Percentiles rank a stretch among this genome's conserved stretches.
These are phyloP conservation scores for Trissolcus basalis DNA, from an alignment of 1,140 invertebrate genomes.

Conservation along the genomic window DNA sequence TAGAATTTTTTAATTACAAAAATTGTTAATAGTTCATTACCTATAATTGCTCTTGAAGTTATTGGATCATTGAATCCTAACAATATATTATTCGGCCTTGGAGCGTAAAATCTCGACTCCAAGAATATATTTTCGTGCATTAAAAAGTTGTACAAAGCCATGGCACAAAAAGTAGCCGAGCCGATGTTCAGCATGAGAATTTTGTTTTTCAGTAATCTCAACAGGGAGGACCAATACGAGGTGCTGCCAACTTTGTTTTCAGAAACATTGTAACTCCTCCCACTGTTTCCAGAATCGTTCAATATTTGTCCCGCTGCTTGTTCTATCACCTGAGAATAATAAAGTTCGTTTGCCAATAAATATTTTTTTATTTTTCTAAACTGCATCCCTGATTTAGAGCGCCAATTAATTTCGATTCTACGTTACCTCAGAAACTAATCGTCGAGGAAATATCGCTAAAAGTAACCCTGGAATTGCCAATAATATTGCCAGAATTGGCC, in stretches of 20 bases:
- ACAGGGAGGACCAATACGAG: constrained; percentile 77
- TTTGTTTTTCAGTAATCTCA: constrained; percentile 78
- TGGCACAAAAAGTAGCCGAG: constrained; percentile 77
- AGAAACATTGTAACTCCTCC: constrained; percentile 32
- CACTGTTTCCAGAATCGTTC: constrained; percentile 44
- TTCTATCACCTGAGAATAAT: constrained; percentile 72
- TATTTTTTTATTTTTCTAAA: too few species aligned
- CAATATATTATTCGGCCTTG: constrained; percentile 75
- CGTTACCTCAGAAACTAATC: constrained; percentile 69
- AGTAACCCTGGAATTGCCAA: constrained; percentile 65
- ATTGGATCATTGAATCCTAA: constrained; percentile 78
- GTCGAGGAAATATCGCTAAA: constrained; percentile 70
- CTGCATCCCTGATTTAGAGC: too few species aligned
- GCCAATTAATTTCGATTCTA: too few species aligned
- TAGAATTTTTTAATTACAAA: neutral
- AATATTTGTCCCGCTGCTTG: constrained; percentile 77
- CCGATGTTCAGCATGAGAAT: constrained; percentile 79
- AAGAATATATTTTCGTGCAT: constrained; percentile 78
- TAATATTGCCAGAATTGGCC: constrained; percentile 67
- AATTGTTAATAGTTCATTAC: constrained; percentile 54
- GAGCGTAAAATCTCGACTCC: constrained; percentile 79
- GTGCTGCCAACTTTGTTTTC: constrained; percentile 61
- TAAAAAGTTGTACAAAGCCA: constrained; percentile 78
- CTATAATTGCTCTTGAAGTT: constrained; percentile 74
- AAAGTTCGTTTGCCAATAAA: too few species aligned